Conservation (phyloP, 2,113 vertebrate species). For the Paedocypris sp. region DNA sequence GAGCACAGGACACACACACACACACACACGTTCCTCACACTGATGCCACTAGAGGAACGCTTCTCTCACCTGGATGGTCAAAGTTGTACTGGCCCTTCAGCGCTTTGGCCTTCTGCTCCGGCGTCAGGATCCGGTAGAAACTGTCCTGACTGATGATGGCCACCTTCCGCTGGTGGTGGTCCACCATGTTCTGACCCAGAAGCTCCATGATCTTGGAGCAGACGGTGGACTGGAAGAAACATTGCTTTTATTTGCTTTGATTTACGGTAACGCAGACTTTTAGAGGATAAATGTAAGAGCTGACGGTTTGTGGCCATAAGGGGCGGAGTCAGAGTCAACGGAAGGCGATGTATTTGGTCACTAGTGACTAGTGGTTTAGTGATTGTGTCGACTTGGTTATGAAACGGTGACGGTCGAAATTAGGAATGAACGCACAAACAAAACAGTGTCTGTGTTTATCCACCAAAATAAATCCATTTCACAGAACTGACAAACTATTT, state of each 20-base stretch:
- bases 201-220: slow-evolving; percentile 98
- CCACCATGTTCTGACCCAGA: slow-evolving; percentile 90
- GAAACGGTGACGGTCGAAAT: too few species aligned
- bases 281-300: too few species aligned
- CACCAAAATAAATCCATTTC: too few species aligned
- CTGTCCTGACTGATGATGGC: slow-evolving; percentile 89
- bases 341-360: too few species aligned
- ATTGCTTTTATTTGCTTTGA: not conserved
- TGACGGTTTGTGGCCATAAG: too few species aligned
- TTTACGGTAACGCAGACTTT: too few species aligned
- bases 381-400: too few species aligned
- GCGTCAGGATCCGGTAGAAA: slow-evolving; percentile 83
- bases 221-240: slow-evolving; percentile 75
- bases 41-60: not conserved
- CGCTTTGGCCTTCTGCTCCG: slow-evolving; percentile 85
- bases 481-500: too few species aligned
- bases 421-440: too few species aligned
- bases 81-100: slow-evolving; percentile 95
- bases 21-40: not conserved
- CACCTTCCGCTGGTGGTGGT: slow-evolving; percentile 82
- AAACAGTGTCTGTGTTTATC: too few species aligned
- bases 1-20: not conserved
- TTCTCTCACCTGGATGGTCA: slow-evolving; percentile 79
- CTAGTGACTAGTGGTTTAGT: too few species aligned
- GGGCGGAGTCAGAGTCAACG: too few species aligned